Evolutionary conservation across 1,140 invertebrate species (phyloP).

Genomic region (Battus philenor): DNA sequence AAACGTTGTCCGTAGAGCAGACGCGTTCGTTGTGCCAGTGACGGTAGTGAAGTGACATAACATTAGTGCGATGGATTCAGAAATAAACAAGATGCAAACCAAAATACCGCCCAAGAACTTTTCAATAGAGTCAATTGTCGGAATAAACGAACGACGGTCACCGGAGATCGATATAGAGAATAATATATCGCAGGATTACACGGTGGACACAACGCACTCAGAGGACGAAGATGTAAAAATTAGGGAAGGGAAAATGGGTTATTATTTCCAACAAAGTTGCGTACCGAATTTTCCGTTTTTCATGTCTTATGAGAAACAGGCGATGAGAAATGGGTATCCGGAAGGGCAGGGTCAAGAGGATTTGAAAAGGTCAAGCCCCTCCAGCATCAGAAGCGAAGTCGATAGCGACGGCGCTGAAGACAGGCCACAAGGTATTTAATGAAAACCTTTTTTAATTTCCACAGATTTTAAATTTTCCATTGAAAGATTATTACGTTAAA

Average conservation of each 20-base stretch:
- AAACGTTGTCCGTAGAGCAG: slow-evolving; percentile 33
- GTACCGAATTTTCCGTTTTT: slow-evolving; percentile 67
- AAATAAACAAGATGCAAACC: slow-evolving; percentile 60
- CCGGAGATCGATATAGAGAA: slow-evolving; percentile 68
- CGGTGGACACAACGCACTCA: slow-evolving; percentile 36
- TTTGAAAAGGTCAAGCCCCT: slow-evolving; percentile 56
- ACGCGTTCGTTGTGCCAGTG: slow-evolving; percentile 28
- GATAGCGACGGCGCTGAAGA: slow-evolving; percentile 67
- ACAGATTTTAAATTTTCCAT: too few relatives aligned
- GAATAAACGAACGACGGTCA: slow-evolving; percentile 53
- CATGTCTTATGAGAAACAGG: slow-evolving; percentile 61
- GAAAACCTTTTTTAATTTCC: too few relatives aligned
- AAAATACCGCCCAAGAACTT: slow-evolving; percentile 65
- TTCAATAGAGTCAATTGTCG: slow-evolving; percentile 66
- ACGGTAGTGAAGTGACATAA: slow-evolving; percentile 20
- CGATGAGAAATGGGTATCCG: slow-evolving; percentile 31
- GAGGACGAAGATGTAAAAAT: slow-evolving; percentile 59
- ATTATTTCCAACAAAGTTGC: slow-evolving; percentile 61
- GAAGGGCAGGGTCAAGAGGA: slow-evolving; percentile 43
- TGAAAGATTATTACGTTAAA: too few relatives aligned
- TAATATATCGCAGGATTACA: slow-evolving; percentile 55
- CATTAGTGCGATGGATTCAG: slow-evolving; percentile 50
- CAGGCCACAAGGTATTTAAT: slow-evolving; percentile 51
- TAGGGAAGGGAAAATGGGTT: slow-evolving; percentile 52
- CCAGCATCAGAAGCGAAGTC: slow-evolving; percentile 58